Conservation (phyloP, 1,140 invertebrate genomes). For the Drosophila navojoa region DNA sequence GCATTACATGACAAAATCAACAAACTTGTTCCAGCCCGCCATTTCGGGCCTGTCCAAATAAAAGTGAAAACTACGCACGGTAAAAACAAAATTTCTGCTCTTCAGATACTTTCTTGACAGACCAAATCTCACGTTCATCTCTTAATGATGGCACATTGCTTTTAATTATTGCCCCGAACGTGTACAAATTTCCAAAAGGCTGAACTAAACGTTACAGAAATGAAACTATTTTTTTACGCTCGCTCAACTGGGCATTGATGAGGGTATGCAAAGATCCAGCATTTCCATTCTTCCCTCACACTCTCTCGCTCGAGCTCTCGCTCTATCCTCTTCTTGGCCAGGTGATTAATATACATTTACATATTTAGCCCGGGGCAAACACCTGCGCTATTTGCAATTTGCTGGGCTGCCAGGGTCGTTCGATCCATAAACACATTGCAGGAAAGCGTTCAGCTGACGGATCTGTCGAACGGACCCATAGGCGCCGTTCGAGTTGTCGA, state of each 20-base stretch:
- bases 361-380: slow-evolving; percentile 47
- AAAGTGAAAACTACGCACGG: slow-evolving; percentile 65
- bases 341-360: slow-evolving; percentile 28
- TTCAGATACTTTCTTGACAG: slow-evolving; percentile 37
- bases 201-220: slow-evolving; percentile 24
- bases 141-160: slow-evolving; percentile 67
- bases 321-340: too few relatives aligned
- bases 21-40: slow-evolving; percentile 44
- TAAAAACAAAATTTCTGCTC: slow-evolving; percentile 41
- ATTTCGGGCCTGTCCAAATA: slow-evolving; percentile 51
- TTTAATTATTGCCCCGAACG: slow-evolving; percentile 63
- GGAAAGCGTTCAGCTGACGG: background rate
- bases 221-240: slow-evolving; percentile 21
- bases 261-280: slow-evolving; percentile 3
- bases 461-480: slow-evolving; percentile 25
- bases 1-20: slow-evolving; percentile 53
- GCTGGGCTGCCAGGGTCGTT: slow-evolving; percentile 27
- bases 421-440: background rate
- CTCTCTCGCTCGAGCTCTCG: background rate
- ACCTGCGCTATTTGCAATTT: slow-evolving; percentile 69
- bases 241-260: slow-evolving; percentile 3
- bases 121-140: slow-evolving; percentile 75
- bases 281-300: background rate
- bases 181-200: slow-evolving; percentile 50
- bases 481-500: slow-evolving; percentile 63